Conservation (phyloP, 2,888 invertebrate genomes). For the Tenthredo notha region DNA sequence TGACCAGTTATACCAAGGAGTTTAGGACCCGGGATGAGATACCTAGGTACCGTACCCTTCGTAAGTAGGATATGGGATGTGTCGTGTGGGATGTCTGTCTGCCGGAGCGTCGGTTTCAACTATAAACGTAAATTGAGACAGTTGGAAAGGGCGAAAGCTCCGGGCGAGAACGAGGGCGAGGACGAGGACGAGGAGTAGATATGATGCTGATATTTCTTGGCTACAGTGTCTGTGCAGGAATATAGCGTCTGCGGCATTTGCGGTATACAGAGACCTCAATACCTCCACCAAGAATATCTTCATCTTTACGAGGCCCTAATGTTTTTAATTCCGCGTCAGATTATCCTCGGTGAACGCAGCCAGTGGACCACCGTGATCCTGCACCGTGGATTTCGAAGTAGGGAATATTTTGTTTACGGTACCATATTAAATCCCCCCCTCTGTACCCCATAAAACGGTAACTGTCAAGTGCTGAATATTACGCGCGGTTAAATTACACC, state of each 20-base stretch:
- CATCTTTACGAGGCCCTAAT: constrained; percentile 72
- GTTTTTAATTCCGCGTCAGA: constrained; percentile 72
- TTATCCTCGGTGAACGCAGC: constrained; percentile 61
- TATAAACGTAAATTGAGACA: constrained; percentile 49
- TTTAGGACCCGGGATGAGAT: constrained; percentile 12
- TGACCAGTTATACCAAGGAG: constrained; percentile 15
- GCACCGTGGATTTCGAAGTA: neutral
- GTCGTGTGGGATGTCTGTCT: constrained; percentile 26
- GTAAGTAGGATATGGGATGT: constrained; percentile 33
- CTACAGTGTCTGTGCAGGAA: constrained; percentile 18
- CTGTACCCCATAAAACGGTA: constrained; percentile 20
- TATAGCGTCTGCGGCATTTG: constrained; percentile 7
- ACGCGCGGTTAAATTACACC: neutral
- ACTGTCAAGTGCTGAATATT: constrained; percentile 38
- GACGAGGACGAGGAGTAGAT: neutral
- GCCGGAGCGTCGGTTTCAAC: constrained; percentile 17
- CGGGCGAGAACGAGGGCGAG: neutral
- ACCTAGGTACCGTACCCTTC: neutral
- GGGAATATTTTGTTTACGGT: constrained; percentile 21
- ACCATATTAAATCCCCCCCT: neutral
- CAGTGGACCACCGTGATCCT: neutral
- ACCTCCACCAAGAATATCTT: constrained; percentile 55
- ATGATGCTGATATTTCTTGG: constrained; percentile 40
- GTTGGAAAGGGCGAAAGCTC: neutral
- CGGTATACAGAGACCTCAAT: neutral